These are phyloP conservation scores for Caenorhabditis sp. DNA, from an alignment of 2,888 invertebrate species.

Conservation along the genomic window DNA sequence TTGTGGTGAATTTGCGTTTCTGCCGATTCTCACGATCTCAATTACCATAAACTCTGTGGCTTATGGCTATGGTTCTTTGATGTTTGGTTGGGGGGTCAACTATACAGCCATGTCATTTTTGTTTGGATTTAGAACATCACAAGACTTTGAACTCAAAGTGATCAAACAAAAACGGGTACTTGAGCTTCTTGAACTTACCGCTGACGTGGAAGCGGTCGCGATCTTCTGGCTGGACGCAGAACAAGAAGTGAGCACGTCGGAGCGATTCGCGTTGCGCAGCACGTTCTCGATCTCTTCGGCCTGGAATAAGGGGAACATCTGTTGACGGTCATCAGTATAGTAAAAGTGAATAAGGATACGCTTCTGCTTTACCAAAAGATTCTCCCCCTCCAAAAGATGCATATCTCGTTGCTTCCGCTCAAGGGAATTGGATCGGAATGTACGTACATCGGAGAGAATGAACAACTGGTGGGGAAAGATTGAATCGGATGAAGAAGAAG, in stretches of 20 bases:
- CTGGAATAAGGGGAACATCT: neutral
- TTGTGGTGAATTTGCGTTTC: no score
- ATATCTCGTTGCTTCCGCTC: conserved; percentile 26
- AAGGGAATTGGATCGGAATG: conserved; percentile 36
- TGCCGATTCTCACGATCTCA: no score
- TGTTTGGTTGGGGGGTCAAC: no score
- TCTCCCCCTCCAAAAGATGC: neutral
- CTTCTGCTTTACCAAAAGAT: conserved; percentile 13
- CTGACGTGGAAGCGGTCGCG: conserved; percentile 16
- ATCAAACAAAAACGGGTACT: no score
- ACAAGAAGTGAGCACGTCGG: conserved; percentile 19
- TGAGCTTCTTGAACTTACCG: conserved; percentile 3
- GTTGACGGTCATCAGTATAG: neutral
- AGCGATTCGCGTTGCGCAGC: conserved; percentile 57
- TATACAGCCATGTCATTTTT: no score
- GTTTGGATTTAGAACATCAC: no score
- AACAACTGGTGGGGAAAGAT: conserved; percentile 48
- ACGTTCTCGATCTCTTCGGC: conserved; percentile 63
- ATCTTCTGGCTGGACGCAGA: neutral
- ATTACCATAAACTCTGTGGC: no score
- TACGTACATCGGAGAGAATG: neutral
- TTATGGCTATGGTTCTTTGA: no score
- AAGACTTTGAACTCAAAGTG: no score
- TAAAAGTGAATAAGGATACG: conserved; percentile 9
- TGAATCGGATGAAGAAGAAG: conserved; percentile 26